Percentiles rank a stretch among this genome's conserved stretches.
phyloP scores from a whole-genome alignment of 2,888 invertebrate genomes.

The Microctonus brassicae region DNA sequence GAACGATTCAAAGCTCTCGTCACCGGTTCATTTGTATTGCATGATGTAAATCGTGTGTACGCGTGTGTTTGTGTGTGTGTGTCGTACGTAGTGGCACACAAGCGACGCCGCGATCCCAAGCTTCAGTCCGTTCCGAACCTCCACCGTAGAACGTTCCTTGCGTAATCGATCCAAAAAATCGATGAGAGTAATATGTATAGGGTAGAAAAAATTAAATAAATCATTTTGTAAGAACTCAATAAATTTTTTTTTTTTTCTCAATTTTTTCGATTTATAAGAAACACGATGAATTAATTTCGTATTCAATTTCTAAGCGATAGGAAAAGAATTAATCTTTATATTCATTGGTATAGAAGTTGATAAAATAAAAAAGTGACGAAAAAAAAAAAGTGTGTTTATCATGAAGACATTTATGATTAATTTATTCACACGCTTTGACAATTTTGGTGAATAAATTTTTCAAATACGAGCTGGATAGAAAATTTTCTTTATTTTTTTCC shows the following conservation, averaged over 20 bases:
- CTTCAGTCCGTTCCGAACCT: conserved; percentile 61
- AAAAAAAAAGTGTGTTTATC: conserved; percentile 26
- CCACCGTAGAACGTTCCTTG: conserved; percentile 54
- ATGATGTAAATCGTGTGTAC: not conserved
- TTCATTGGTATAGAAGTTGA: not conserved
- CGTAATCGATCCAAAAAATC: conserved; percentile 36
- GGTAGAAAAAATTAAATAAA: not conserved
- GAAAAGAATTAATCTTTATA: not conserved
- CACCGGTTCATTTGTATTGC: too few species aligned
- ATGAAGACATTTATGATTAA: conserved; percentile 46
- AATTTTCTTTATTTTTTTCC: not conserved
- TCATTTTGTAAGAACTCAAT: not conserved
- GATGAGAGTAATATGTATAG: too few species aligned
- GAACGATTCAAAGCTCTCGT: conserved; percentile 14
- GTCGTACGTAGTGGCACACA: conserved; percentile 28
- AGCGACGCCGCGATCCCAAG: conserved; percentile 24
- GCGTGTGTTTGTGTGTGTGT: conserved; percentile 12
- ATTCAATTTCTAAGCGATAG: not conserved
- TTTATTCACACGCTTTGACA: conserved; percentile 27
- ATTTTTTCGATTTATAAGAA: not conserved
- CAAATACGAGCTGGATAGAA: not conserved
- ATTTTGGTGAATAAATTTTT: conserved; percentile 46
- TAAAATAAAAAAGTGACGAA: conserved; percentile 9
- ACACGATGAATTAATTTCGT: not conserved
- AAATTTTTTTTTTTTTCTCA: not conserved